These are phyloP conservation scores for Thalassophryne amazonica DNA, from an alignment of 2,797 vertebrate species.

Conservation along the genomic window DNA sequence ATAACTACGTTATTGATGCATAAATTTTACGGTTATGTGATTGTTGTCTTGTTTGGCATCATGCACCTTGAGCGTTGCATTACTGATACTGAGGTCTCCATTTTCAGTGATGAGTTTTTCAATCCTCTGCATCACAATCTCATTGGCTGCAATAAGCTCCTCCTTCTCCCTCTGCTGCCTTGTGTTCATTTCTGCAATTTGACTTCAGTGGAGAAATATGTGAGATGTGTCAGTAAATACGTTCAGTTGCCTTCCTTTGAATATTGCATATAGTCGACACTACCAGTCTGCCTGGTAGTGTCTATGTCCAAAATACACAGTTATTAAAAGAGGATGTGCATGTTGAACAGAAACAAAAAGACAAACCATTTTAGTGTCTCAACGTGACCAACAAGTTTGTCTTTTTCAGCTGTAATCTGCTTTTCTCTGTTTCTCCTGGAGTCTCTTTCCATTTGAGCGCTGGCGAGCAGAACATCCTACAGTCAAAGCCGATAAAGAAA, in stretches of 20 bases:
- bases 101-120: constrained; percentile 67
- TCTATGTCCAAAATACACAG: background rate
- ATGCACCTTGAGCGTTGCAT: constrained; percentile 81
- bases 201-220: constrained; percentile 63
- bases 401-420: constrained; percentile 73
- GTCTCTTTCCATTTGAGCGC: constrained; percentile 69
- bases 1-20: background rate
- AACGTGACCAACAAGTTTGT: constrained; percentile 68
- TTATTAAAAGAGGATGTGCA: background rate
- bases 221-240: background rate
- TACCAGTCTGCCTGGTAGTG: too few relatives aligned
- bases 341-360: background rate
- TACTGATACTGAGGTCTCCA: constrained; percentile 69
- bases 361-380: constrained; percentile 79
- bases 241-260: background rate
- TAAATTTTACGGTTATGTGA: background rate
- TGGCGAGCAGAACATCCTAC: constrained; percentile 81
- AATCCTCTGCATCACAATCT: constrained; percentile 71
- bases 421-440: constrained; percentile 76
- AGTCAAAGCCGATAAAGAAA: background rate
- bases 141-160: constrained; percentile 56
- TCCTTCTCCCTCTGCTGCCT: constrained; percentile 73
- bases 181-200: constrained; percentile 72
- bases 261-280: too few relatives aligned
- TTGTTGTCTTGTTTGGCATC: background rate